Conservation (phyloP, 2,113 vertebrate genomes). For the Dendrocopos noguchii region DNA sequence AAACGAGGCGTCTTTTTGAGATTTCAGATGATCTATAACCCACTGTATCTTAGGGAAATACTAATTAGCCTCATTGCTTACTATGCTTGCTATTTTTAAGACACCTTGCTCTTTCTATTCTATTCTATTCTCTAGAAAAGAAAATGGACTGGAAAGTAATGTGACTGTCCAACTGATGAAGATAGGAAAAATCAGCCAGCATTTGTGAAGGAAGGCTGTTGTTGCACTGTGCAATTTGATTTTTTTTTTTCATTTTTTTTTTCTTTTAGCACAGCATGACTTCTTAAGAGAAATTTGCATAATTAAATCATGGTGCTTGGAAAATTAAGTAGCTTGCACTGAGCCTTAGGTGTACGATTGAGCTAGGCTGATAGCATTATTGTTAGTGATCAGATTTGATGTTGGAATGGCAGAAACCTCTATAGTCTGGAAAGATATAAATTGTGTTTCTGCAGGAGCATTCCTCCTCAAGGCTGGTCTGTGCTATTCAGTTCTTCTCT, state of each 20-base stretch:
- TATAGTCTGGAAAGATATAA: neutral
- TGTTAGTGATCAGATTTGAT: neutral
- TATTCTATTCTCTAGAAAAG: neutral
- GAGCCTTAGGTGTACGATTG: neutral
- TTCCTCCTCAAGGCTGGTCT: neutral
- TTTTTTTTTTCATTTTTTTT: neutral
- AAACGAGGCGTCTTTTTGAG: neutral
- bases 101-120: neutral
- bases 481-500: neutral
- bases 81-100: neutral
- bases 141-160: neutral
- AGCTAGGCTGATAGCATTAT: neutral
- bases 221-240: neutral
- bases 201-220: neutral
- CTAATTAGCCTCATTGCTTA: constrained; percentile 1
- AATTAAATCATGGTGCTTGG: neutral
- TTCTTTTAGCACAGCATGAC: neutral
- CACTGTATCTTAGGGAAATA: neutral
- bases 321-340: neutral
- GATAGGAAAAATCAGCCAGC: neutral
- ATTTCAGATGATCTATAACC: neutral
- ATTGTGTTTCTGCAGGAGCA: neutral
- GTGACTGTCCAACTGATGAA: neutral
- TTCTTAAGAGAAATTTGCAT: neutral
- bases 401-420: neutral